Percentiles rank a stretch among this genome's conserved stretches.
Evolutionary conservation across 2,797 vertebrate genomes (phyloP).

Genomic region (Danionella dracula): DNA sequence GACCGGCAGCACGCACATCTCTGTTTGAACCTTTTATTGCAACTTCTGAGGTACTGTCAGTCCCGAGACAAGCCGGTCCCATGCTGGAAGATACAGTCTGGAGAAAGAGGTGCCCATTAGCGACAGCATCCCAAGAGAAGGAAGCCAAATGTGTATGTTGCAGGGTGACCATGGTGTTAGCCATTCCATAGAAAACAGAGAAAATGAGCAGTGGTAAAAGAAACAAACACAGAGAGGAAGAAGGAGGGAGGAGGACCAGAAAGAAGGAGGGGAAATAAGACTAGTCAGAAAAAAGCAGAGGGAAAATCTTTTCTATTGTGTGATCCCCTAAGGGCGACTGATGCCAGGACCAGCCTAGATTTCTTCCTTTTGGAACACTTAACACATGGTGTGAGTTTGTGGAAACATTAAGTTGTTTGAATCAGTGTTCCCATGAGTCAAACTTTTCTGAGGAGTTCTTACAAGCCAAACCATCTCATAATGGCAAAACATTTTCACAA

Average conservation of each 20-base stretch:
- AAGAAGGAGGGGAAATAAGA: slow-evolving; percentile 37
- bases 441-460: slow-evolving; percentile 18
- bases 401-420: slow-evolving; percentile 37
- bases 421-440: slow-evolving; percentile 24
- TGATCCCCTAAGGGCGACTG: slow-evolving; percentile 51
- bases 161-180: slow-evolving; percentile 63
- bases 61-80: slow-evolving; percentile 22
- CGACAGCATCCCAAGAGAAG: slow-evolving; percentile 57
- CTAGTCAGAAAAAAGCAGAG: slow-evolving; percentile 18
- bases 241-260: slow-evolving; percentile 46
- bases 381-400: slow-evolving; percentile 61
- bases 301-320: slow-evolving; percentile 56
- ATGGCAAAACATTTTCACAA: slow-evolving; percentile 21
- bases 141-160: slow-evolving; percentile 58
- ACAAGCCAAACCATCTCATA: not conserved
- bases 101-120: slow-evolving; percentile 61
- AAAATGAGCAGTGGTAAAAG: slow-evolving; percentile 38
- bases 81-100: slow-evolving; percentile 65
- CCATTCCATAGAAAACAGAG: slow-evolving; percentile 53
- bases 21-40: slow-evolving; percentile 20
- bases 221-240: slow-evolving; percentile 36
- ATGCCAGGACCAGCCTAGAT: slow-evolving; percentile 39
- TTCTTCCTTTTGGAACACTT: slow-evolving; percentile 49
- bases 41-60: slow-evolving; percentile 36
- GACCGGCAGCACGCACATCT: slow-evolving; percentile 39